A percentile compares a stretch with the other conserved stretches of the same genome.
These are phyloP conservation scores for Fukomys damarensis DNA, from an alignment of 2,113 vertebrate genomes.

Conservation along the genomic window DNA sequence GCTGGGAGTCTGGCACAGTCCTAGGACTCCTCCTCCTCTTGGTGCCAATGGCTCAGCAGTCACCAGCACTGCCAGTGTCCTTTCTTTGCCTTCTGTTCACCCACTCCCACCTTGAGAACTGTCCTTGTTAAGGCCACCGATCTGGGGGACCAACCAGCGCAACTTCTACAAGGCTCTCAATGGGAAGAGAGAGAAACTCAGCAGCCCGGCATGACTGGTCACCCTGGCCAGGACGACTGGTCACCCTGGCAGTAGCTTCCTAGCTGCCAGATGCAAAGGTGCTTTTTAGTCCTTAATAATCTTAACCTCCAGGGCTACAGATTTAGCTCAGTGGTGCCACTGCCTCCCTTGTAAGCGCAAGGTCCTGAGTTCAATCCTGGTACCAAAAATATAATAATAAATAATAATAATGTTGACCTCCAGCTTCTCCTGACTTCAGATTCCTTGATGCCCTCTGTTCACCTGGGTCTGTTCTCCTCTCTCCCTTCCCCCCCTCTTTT, in stretches of 20 bases:
- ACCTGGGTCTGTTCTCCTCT: neutral
- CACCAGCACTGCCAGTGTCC: accelerated
- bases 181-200: neutral
- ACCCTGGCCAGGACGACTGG: neutral
- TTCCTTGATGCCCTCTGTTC: neutral
- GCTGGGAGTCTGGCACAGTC: neutral
- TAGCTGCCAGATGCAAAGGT: neutral
- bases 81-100: neutral
- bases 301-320: neutral
- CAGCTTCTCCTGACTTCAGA: neutral
- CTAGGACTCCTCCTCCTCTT: neutral
- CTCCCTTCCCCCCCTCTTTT: neutral
- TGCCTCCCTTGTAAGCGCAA: no score
- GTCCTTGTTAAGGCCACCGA: neutral
- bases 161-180: neutral
- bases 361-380: no score
- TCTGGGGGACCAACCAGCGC: neutral
- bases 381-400: no score
- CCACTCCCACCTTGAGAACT: neutral
- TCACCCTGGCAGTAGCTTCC: neutral
- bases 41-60: neutral
- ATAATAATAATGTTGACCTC: neutral
- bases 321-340: no score
- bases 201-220: neutral
- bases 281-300: neutral